Conservation (phyloP, 2,888 invertebrate species). For the Lacanobia oleracea region DNA sequence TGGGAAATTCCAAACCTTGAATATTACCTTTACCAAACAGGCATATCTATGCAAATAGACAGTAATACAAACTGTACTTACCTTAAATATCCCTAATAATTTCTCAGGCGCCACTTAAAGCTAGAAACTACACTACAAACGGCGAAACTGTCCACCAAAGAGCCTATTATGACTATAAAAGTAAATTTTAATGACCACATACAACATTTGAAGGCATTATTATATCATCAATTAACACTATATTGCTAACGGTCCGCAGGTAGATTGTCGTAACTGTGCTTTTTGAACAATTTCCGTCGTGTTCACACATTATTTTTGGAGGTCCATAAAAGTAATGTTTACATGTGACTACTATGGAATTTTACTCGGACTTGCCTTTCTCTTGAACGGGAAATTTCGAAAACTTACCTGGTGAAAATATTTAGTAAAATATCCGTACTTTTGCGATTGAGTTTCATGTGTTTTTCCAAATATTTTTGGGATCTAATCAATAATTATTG, state of each 20-base stretch:
- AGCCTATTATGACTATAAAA: conserved; percentile 55
- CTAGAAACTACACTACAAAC: conserved; percentile 26
- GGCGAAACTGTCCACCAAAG: conserved; percentile 21
- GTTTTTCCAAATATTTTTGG: background rate
- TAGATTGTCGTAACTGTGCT: conserved; percentile 61
- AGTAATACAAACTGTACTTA: conserved; percentile 10
- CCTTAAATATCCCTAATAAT: conserved; percentile 18
- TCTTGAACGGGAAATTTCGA: conserved; percentile 18
- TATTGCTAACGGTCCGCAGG: conserved; percentile 58
- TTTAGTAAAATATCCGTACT: background rate
- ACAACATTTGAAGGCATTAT: conserved; percentile 61
- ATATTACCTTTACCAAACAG: background rate
- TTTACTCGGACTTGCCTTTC: conserved; percentile 39
- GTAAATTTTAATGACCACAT: conserved; percentile 55
- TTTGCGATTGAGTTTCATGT: no score
- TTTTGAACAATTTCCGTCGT: conserved; percentile 60
- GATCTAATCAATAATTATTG: background rate
- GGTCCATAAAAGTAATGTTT: conserved; percentile 54
- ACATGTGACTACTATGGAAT: conserved; percentile 31
- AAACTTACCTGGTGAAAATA: background rate
- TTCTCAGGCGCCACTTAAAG: conserved; percentile 29
- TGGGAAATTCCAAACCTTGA: background rate
- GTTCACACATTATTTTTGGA: conserved; percentile 55
- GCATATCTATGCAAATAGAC: background rate
- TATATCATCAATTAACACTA: conserved; percentile 69